A percentile compares a stretch with the other conserved stretches of the same genome.
These are phyloP conservation scores for Dynastes grantii DNA, from an alignment of 2,888 invertebrate genomes.

Conservation along the genomic window DNA sequence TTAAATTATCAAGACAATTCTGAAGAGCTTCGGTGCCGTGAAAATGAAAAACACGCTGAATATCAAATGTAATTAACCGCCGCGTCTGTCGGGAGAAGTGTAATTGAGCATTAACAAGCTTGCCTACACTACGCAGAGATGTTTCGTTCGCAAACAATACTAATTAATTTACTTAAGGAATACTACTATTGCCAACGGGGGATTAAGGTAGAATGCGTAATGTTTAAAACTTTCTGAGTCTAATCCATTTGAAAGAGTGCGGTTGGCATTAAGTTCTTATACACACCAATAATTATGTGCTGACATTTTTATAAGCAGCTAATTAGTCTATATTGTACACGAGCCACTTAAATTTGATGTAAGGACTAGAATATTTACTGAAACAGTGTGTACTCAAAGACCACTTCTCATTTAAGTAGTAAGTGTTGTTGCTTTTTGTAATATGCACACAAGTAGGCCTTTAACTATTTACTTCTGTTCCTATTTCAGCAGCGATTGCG, in stretches of 20 bases:
- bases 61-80: slow-evolving; percentile 24
- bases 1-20: slow-evolving; percentile 21
- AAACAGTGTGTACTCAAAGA: no score
- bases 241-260: background rate
- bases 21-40: background rate
- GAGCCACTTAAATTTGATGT: no score
- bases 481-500: no score
- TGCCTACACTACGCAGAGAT: background rate
- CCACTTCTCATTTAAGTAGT: no score
- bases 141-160: slow-evolving; percentile 7
- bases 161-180: slow-evolving; percentile 12
- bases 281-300: no score
- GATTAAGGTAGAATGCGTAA: background rate
- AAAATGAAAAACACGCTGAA: slow-evolving; percentile 7
- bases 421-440: no score
- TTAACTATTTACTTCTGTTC: no score
- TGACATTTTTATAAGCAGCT: no score
- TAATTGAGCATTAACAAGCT: slow-evolving; percentile 31
- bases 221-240: background rate
- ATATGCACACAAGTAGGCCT: no score
- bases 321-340: no score
- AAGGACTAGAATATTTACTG: no score
- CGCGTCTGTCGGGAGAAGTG: background rate
- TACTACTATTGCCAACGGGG: background rate
- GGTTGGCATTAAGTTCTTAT: no score